These are phyloP conservation scores for Microcebus tavaratra DNA, from an alignment of 2,113 vertebrate genomes.

Conservation along the genomic window DNA sequence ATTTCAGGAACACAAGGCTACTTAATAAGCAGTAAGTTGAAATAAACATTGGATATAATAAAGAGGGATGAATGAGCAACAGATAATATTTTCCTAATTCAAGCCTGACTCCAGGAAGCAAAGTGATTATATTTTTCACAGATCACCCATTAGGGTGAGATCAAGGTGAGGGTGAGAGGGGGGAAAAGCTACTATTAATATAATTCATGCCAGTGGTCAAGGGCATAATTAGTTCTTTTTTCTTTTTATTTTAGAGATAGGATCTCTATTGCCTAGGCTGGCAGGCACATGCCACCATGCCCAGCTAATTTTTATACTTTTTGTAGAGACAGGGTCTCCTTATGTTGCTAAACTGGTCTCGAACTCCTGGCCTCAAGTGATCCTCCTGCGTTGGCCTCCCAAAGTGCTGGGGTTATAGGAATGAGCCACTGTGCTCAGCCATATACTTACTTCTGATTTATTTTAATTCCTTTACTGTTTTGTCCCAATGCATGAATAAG, in stretches of 20 bases:
- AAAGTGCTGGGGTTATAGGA: too few species aligned
- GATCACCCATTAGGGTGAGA: background rate
- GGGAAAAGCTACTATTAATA: background rate
- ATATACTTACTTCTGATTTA: slow-evolving; percentile 69
- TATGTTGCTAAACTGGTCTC: too few species aligned
- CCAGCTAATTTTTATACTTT: too few species aligned
- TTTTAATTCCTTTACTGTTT: slow-evolving; percentile 66
- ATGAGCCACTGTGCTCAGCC: too few species aligned
- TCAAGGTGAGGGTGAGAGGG: background rate
- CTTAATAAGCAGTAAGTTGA: background rate
- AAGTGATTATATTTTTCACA: slow-evolving; percentile 33
- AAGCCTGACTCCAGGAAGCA: slow-evolving; percentile 54
- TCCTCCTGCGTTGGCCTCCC: too few species aligned
- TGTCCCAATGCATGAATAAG: slow-evolving; percentile 70
- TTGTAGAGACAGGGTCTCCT: too few species aligned
- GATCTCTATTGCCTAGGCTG: too few species aligned
- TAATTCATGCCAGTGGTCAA: slow-evolving; percentile 22
- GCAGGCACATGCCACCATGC: too few species aligned
- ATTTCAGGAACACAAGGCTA: background rate
- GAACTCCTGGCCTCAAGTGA: too few species aligned
- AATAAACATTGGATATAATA: background rate
- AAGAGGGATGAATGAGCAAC: slow-evolving; percentile 41
- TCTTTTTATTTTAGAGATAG: too few species aligned
- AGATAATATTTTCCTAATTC: slow-evolving; percentile 10
- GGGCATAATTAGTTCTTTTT: too few species aligned